Percentiles rank a stretch among this genome's conserved stretches.
Evolutionary conservation across 2,113 vertebrate genomes (phyloP).

Genomic region (Catharus fuscescens): DNA sequence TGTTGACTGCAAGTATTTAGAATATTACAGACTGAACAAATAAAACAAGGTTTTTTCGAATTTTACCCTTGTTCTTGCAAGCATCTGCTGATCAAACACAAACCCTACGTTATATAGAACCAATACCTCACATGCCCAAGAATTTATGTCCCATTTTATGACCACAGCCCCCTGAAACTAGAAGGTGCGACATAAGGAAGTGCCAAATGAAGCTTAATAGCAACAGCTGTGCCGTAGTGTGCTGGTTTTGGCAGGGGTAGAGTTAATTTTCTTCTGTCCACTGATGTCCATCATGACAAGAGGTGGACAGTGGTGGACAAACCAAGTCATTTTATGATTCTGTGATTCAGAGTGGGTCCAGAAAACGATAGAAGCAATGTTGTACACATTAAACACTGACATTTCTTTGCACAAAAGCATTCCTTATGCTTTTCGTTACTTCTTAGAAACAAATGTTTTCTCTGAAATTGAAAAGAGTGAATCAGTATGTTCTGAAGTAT

Average conservation of each 20-base stretch:
- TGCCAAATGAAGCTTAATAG: background rate
- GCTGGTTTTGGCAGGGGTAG: background rate
- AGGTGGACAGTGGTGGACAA: background rate
- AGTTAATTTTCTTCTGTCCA: background rate
- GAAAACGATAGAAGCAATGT: background rate
- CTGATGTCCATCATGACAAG: background rate
- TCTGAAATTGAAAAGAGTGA: background rate
- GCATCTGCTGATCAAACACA: background rate
- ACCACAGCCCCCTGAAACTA: background rate
- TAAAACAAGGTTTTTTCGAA: background rate
- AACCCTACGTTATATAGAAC: background rate
- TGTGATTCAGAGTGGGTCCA: background rate
- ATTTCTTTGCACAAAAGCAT: background rate
- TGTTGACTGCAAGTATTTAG: background rate
- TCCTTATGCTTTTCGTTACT: background rate
- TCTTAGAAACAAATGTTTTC: background rate
- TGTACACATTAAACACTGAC: background rate
- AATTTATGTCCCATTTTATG: background rate
- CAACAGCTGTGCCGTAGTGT: background rate
- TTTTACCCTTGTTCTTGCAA: background rate
- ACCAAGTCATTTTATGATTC: background rate
- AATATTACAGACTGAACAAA: background rate
- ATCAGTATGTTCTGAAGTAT: background rate
- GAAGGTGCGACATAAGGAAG: background rate
- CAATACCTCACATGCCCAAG: background rate